phyloP scores from a whole-genome alignment of 2,797 vertebrate species.

The Acridotheres tristis region DNA sequence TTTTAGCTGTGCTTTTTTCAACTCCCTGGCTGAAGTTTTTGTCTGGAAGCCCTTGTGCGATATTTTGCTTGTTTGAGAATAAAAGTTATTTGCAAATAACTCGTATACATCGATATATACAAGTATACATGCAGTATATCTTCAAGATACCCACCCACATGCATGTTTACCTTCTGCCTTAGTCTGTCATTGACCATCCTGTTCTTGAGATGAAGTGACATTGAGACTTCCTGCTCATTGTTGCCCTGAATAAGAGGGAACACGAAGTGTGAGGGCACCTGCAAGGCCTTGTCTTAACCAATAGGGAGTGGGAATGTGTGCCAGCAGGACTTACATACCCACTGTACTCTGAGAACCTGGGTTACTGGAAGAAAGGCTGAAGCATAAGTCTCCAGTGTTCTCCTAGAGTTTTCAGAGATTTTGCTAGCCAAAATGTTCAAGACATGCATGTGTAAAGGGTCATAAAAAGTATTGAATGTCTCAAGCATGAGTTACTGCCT shows the following conservation, averaged over 20 bases:
- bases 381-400: neutral
- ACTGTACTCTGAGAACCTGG: neutral
- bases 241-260: neutral
- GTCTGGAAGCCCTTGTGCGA: neutral
- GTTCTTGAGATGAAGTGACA: neutral
- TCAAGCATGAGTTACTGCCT: neutral
- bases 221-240: neutral
- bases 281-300: neutral
- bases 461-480: neutral
- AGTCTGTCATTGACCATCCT: neutral
- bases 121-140: neutral
- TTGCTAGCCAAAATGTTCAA: neutral
- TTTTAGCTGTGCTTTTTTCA: neutral
- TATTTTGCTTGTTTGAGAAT: neutral
- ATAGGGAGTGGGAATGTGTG: neutral
- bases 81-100: neutral
- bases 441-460: neutral
- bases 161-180: neutral
- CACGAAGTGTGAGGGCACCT: neutral
- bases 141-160: neutral
- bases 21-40: neutral
- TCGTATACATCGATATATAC: accelerated
- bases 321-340: neutral
- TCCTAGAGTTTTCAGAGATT: neutral
- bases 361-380: neutral